These are phyloP conservation scores for Drosophila kikkawai DNA, from an alignment of 1,140 invertebrate species.

Conservation along the genomic window DNA sequence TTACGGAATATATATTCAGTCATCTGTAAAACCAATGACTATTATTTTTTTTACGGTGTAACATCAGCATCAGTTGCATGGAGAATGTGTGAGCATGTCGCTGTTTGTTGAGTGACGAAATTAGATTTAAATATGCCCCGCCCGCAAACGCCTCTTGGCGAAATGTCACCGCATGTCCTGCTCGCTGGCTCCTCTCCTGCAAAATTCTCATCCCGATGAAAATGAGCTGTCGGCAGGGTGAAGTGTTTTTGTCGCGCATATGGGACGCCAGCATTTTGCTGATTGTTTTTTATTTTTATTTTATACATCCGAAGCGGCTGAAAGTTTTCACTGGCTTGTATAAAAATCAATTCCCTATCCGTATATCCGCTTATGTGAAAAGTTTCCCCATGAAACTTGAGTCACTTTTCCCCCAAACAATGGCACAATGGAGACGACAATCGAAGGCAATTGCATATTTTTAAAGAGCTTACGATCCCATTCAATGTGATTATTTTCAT, in stretches of 20 bases:
- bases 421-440: conserved; percentile 22
- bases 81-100: conserved; percentile 50
- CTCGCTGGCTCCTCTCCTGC: conserved; percentile 17
- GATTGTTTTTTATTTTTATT: conserved; percentile 51
- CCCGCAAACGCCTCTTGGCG: conserved; percentile 52
- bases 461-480: not conserved
- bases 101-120: conserved; percentile 77
- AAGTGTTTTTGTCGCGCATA: conserved; percentile 34
- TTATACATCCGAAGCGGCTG: conserved; percentile 22
- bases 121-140: conserved; percentile 80
- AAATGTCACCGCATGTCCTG: conserved; percentile 79
- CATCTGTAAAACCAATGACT: fast-evolving
- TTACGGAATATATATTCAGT: too few relatives aligned
- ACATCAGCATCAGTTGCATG: conserved; percentile 29
- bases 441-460: conserved; percentile 18
- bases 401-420: conserved; percentile 16
- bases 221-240: conserved; percentile 64
- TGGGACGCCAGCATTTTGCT: conserved; percentile 39
- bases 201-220: conserved; percentile 43
- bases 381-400: conserved; percentile 72
- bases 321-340: conserved; percentile 19
- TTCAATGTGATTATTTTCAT: conserved; percentile 24
- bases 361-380: conserved; percentile 69
- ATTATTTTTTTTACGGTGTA: conserved; percentile 5
- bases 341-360: conserved; percentile 72